phyloP scores from a whole-genome alignment of 2,797 vertebrate genomes.

The Cuniculus paca region DNA sequence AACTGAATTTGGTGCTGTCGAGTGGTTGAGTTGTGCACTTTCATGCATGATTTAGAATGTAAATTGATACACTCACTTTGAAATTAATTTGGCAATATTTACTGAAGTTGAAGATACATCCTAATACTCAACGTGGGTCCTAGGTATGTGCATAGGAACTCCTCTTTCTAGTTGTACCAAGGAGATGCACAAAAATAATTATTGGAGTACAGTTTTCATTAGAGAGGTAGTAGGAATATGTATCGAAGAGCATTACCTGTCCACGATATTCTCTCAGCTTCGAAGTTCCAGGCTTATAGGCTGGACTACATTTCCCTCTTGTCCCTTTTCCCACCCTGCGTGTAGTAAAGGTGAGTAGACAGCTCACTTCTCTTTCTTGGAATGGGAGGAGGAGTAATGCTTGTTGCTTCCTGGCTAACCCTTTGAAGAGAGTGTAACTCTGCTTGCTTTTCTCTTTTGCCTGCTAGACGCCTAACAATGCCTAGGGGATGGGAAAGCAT shows the following conservation, averaged over 20 bases:
- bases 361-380: neutral
- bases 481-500: neutral
- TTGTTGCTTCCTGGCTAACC: neutral
- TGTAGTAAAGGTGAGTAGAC: neutral
- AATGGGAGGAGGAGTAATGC: neutral
- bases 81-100: conserved; percentile 14
- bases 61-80: conserved; percentile 22
- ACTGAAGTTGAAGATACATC: neutral
- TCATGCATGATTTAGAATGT: neutral
- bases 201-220: neutral
- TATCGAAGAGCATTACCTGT: neutral
- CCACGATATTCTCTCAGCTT: conserved; percentile 11
- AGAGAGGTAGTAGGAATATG: neutral
- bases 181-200: neutral
- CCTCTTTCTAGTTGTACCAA: neutral
- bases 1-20: neutral
- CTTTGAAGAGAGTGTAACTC: neutral
- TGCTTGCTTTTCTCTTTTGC: neutral
- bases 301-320: neutral
- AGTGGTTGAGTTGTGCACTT: conserved; percentile 4
- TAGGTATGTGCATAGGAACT: neutral
- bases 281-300: neutral
- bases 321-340: neutral
- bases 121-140: neutral
- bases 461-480: neutral